These are phyloP conservation scores for Epizoanthus illoricatus DNA, from an alignment of 92 coral and sea anemone genomes.

Conservation along the genomic window DNA sequence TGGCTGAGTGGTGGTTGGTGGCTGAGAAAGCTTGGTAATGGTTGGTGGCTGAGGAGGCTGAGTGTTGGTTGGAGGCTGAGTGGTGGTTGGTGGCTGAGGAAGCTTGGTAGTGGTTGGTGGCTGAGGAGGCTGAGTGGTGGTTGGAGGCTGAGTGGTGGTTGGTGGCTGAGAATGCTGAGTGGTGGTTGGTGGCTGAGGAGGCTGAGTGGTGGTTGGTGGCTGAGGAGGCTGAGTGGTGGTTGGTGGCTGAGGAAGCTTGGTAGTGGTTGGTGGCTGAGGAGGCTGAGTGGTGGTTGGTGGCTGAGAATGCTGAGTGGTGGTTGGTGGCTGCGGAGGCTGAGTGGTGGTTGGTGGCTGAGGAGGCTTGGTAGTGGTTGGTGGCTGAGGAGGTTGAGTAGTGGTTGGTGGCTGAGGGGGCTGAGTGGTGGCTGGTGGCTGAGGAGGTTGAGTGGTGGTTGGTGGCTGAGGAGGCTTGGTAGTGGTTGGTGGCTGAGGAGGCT, in stretches of 20 bases:
- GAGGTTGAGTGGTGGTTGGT: too few relatives aligned
- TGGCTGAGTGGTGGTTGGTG: constrained; percentile 28
- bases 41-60: constrained; percentile 17
- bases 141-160: not conserved
- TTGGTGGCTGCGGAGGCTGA: too few relatives aligned
- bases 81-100: constrained; percentile 14
- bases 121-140: constrained; percentile 9
- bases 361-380: too few relatives aligned
- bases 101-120: constrained; percentile 1
- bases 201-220: constrained; percentile 6
- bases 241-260: constrained; percentile 2
- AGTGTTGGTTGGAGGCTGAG: constrained; percentile 3
- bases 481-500: too few relatives aligned
- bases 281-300: not conserved
- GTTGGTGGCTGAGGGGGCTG: too few relatives aligned
- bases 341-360: too few relatives aligned
- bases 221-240: constrained; percentile 2
- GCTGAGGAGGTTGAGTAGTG: too few relatives aligned
- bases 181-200: not conserved
- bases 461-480: too few relatives aligned
- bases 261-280: constrained; percentile 20
- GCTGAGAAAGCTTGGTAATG: constrained; percentile 3
- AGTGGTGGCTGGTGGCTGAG: too few relatives aligned
- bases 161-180: not conserved
- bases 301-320: not conserved